These are phyloP conservation scores for Diadophis punctatus DNA, from an alignment of 2,113 vertebrate species.

Conservation along the genomic window DNA sequence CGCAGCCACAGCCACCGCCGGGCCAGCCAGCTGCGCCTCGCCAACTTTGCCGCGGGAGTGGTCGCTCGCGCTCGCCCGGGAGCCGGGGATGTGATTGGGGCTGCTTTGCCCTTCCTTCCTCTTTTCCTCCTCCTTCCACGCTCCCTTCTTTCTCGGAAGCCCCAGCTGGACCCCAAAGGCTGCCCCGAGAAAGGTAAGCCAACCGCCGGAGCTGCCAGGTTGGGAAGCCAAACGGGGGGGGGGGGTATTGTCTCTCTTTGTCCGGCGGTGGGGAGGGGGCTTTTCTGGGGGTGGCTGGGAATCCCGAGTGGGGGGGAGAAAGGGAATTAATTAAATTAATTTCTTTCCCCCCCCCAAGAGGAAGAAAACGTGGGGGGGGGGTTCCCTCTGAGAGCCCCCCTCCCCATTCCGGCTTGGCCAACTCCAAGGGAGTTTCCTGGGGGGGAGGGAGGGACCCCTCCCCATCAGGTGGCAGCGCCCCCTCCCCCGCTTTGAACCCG, in stretches of 20 bases:
- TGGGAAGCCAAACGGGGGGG: too few relatives aligned
- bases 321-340: too few relatives aligned
- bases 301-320: not conserved
- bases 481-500: not conserved
- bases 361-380: too few relatives aligned
- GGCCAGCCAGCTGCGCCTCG: not conserved
- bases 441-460: not conserved
- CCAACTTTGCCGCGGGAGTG: not conserved
- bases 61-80: not conserved
- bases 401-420: not conserved
- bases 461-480: not conserved
- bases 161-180: too few relatives aligned
- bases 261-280: not conserved
- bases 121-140: too few relatives aligned
- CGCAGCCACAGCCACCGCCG: too few relatives aligned
- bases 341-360: rapidly evolving
- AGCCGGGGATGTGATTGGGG: not conserved
- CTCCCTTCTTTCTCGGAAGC: too few relatives aligned
- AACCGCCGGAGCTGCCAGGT: not conserved
- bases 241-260: not conserved
- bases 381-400: not conserved
- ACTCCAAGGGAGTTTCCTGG: not conserved
- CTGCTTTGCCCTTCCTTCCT: too few relatives aligned
- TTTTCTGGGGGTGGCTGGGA: not conserved
- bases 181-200: not conserved